These are phyloP conservation scores for Calephelis virginiensis DNA, from an alignment of 1,140 invertebrate species.

Conservation along the genomic window DNA sequence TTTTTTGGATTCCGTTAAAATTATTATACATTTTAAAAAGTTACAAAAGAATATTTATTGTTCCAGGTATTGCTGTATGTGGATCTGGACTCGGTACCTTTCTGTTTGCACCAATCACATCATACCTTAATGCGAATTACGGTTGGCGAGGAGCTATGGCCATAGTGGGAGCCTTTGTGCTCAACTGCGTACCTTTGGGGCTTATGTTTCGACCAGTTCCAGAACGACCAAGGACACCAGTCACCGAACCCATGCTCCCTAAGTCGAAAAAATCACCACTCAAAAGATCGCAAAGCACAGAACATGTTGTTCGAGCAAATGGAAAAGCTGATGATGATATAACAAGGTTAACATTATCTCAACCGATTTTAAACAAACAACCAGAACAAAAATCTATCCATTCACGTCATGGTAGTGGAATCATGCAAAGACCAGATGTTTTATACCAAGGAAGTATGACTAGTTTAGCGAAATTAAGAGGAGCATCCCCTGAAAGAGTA, in stretches of 20 bases:
- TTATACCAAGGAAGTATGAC: constrained; percentile 91
- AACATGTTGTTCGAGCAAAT: constrained; percentile 68
- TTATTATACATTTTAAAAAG: not conserved
- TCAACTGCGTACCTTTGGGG: constrained; percentile 92
- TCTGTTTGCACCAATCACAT: constrained; percentile 88
- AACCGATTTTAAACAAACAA: constrained; percentile 79
- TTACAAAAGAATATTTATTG: not conserved
- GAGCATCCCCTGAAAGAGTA: constrained; percentile 62
- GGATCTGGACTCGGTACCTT: constrained; percentile 94
- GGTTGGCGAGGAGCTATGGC: constrained; percentile 88
- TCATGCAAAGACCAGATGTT: constrained; percentile 92
- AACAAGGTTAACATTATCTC: constrained; percentile 81
- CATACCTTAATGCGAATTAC: constrained; percentile 81
- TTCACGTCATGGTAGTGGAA: constrained; percentile 81
- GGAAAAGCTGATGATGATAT: constrained; percentile 69
- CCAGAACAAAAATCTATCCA: constrained; percentile 54
- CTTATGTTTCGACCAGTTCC: constrained; percentile 86
- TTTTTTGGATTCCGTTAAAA: no score
- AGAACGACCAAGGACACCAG: constrained; percentile 61
- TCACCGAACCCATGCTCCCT: constrained; percentile 61
- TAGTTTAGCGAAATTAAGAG: constrained; percentile 62
- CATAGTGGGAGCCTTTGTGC: constrained; percentile 88
- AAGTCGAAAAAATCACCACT: constrained; percentile 64
- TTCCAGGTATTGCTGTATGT: constrained; percentile 91
- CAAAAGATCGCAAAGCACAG: constrained; percentile 78